These are phyloP conservation scores for Champsocephalus esox DNA, from an alignment of 2,797 vertebrate species.

Conservation along the genomic window DNA sequence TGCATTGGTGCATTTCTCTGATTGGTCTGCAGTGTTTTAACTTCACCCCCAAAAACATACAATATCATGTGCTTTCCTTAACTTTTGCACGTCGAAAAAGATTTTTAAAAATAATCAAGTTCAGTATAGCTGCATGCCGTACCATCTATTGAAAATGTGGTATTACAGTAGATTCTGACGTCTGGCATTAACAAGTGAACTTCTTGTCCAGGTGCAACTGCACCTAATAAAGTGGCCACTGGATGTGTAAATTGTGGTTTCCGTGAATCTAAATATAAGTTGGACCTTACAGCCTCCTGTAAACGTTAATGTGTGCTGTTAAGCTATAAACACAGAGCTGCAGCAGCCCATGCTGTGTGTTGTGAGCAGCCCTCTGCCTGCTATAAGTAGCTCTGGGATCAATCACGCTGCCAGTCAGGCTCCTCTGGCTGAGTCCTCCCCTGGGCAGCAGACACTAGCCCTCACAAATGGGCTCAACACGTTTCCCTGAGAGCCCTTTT, in stretches of 20 bases:
- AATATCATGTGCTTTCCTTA: too few species aligned
- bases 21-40: too few species aligned
- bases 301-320: constrained; percentile 12
- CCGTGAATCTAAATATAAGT: not conserved
- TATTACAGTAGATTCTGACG: not conserved
- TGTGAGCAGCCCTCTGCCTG: constrained; percentile 23
- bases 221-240: not conserved
- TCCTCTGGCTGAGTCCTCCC: constrained; percentile 21
- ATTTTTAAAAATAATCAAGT: too few species aligned
- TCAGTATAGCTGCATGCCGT: too few species aligned
- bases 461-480: constrained; percentile 57
- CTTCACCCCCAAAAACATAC: too few species aligned
- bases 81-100: too few species aligned
- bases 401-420: constrained; percentile 42
- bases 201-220: not conserved
- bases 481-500: constrained; percentile 55
- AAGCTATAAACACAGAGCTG: constrained; percentile 17
- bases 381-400: constrained; percentile 61
- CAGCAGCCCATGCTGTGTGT: constrained; percentile 27
- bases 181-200: not conserved
- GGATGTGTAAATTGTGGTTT: not conserved
- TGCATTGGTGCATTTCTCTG: too few species aligned
- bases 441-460: constrained; percentile 50
- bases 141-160: too few species aligned
- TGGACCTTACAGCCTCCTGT: not conserved